Evolutionary conservation across 92 coral and sea anemone genomes (phyloP).

Genomic region (Phenganax stokvisi): DNA sequence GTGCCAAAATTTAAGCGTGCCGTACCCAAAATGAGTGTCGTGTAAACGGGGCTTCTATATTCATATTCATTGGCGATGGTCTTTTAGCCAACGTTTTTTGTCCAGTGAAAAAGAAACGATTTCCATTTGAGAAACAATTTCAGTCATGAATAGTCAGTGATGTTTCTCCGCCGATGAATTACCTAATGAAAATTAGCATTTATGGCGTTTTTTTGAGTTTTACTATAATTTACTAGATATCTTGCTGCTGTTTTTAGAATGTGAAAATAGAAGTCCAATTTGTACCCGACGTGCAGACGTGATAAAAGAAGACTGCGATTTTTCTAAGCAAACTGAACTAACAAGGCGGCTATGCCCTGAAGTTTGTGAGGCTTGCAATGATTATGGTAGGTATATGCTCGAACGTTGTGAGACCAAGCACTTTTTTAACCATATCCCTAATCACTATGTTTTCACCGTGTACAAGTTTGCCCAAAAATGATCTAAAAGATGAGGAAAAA

Average conservation of each 20-base stretch:
- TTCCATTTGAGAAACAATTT: too few species aligned
- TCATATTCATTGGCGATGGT: background rate
- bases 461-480: too few species aligned
- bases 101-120: background rate
- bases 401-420: background rate
- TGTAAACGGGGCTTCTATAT: too few species aligned
- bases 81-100: background rate
- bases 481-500: too few species aligned
- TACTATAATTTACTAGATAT: background rate
- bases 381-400: background rate
- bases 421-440: too few species aligned
- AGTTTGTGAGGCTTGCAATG: slow-evolving; percentile 16
- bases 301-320: slow-evolving; percentile 17
- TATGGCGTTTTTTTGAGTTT: background rate
- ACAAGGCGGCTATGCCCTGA: slow-evolving; percentile 8
- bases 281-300: background rate
- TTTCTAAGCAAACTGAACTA: background rate
- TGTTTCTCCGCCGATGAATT: background rate
- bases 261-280: background rate
- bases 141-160: too few species aligned
- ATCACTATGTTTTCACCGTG: too few species aligned
- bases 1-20: too few species aligned
- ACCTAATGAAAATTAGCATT: background rate
- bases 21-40: too few species aligned
- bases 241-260: background rate